phyloP scores from a whole-genome alignment of 1,140 invertebrate genomes.

The Lamellibrachia luymesi region DNA sequence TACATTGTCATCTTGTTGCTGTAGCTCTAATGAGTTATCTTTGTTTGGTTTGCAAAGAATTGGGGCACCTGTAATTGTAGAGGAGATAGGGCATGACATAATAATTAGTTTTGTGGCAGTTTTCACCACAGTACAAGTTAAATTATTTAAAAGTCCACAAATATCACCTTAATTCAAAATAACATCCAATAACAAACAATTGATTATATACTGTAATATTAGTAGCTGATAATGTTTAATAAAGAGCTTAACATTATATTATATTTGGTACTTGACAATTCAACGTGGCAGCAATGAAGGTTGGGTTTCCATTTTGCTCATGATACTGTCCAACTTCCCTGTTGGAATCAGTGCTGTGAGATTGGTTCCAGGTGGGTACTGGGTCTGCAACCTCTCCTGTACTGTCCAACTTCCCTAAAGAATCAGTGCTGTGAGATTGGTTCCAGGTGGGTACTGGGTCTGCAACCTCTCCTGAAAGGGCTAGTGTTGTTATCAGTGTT shows the following conservation, averaged over 20 bases:
- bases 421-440: background rate
- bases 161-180: background rate
- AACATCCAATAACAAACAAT: too few species aligned
- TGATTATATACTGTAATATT: too few species aligned
- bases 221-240: too few species aligned
- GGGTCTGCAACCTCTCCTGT: background rate
- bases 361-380: background rate
- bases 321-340: background rate
- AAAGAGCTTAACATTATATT: background rate
- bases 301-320: background rate
- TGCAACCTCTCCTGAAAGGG: background rate
- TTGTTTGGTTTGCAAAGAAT: background rate
- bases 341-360: background rate
- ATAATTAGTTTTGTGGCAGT: background rate
- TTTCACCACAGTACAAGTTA: background rate
- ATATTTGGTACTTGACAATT: background rate
- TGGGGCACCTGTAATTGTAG: background rate
- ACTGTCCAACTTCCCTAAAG: background rate
- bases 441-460: background rate
- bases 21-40: background rate
- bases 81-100: background rate
- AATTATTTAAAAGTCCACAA: background rate
- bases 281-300: background rate
- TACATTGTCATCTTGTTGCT: background rate
- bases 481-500: background rate